Evolutionary conservation across 2,797 vertebrate genomes (phyloP), one percentile per base, ranked within the genome.

Genomic region (Phalloptychus januarius): DNA sequence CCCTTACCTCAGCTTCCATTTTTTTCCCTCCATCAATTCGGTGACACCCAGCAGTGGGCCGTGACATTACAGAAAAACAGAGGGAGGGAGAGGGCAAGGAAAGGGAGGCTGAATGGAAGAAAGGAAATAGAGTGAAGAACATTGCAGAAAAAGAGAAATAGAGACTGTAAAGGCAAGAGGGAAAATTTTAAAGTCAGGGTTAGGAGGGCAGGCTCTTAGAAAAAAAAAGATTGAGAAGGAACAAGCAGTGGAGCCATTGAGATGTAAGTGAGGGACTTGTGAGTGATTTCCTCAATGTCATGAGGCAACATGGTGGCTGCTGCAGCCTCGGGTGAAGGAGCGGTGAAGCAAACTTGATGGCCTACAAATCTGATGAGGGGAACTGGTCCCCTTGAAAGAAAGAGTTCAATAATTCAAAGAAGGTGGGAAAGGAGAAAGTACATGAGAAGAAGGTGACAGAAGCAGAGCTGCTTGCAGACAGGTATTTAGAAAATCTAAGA

Each of bases 1-100:
- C 82, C 89, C 88, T 87, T 83, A 76, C 81, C 89, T 87, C 82
- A 69, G 78, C 85, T 88, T 85, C 93, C 92, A 87, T 88, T 91
- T 94, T 95, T 82, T 82, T 90, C 91, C 91, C 93, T 95, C 92
- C 95, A 95, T 96, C 94, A 95, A 93, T 90, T 93, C 89, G 77
- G 93, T 94, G 94, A 95, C 95, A 93, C 85, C 92, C 93, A 92
- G 93, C 94, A 94, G 93, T 95, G 94, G 93, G 94, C 93, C 91
- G 90, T 95, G 93, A 95, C 93, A 95, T 94, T 95, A 94, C 90
- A 94, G 90, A 91, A 94, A 94, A 93, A 93, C 89, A 88, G 86
- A 88, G 89, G 77, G 80, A 81, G 75, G 46, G 40, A 84, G 74
- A 71, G 80, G 40, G 67, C 40, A 73, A 72, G 71, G 67, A 67